Evolutionary conservation across 2,888 invertebrate genomes (phyloP).

Genomic region (Chaitophorus viminalis): DNA sequence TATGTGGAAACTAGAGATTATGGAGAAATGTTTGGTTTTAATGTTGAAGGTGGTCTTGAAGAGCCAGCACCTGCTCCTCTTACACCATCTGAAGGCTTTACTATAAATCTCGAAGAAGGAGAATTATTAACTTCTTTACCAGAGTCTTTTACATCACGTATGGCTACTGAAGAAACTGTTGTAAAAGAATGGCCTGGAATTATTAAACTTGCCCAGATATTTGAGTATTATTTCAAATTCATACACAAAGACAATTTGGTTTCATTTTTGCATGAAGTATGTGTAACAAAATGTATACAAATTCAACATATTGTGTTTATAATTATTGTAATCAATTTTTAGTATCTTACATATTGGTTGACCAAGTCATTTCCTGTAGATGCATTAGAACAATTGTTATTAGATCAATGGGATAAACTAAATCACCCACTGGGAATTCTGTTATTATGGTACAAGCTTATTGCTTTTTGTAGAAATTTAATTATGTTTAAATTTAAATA

Average conservation of each 20-base stretch:
- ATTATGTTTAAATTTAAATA: background rate
- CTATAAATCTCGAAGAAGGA: conserved; percentile 54
- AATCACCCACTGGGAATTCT: conserved; percentile 64
- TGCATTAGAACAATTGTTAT: conserved; percentile 71
- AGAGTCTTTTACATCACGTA: background rate
- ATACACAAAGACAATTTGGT: conserved; percentile 37
- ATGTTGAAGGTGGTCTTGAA: conserved; percentile 50
- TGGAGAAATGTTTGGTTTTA: conserved; percentile 58
- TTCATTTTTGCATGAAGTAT: conserved; percentile 59
- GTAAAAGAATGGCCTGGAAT: conserved; percentile 58
- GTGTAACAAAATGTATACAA: background rate
- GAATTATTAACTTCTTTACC: conserved; percentile 53
- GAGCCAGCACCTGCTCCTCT: conserved; percentile 24
- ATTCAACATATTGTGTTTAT: background rate
- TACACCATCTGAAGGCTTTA: conserved; percentile 30
- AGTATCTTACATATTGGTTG: conserved; percentile 68
- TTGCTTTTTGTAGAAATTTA: background rate
- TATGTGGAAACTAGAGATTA: conserved; percentile 49
- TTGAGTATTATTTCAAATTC: conserved; percentile 53
- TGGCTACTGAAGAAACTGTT: conserved; percentile 28
- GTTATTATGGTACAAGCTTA: conserved; percentile 63
- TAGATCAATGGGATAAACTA: conserved; percentile 68
- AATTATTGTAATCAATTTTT: conserved; percentile 19
- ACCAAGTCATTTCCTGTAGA: conserved; percentile 69
- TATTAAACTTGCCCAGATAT: conserved; percentile 45